These are phyloP conservation scores for Furcula furcula DNA, from an alignment of 2,888 invertebrate species.

Conservation along the genomic window DNA sequence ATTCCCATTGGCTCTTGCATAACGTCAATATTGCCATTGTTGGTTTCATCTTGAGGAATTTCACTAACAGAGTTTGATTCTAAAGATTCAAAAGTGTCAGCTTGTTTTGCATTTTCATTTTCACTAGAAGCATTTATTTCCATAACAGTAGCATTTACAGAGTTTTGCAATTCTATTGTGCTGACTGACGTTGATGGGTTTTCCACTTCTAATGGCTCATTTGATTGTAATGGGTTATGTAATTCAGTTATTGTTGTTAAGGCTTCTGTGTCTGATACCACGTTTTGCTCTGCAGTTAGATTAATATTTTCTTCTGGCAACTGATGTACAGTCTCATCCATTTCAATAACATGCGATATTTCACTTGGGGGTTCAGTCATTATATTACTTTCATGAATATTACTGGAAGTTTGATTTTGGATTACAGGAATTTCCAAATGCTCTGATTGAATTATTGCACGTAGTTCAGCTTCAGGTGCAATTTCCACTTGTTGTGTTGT, in stretches of 20 bases:
- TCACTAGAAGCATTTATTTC: conserved; percentile 3
- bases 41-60: conserved; percentile 9
- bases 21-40: conserved; percentile 4
- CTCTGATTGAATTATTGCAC: conserved; percentile 23
- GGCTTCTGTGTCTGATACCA: not conserved
- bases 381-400: conserved; percentile 39
- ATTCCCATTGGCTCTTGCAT: conserved; percentile 4
- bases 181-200: not conserved
- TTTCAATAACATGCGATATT: conserved; percentile 16
- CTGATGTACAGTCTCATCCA: conserved; percentile 11
- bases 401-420: conserved; percentile 22
- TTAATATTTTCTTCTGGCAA: conserved; percentile 12
- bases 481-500: conserved; percentile 35
- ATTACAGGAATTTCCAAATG: conserved; percentile 22
- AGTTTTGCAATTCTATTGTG: conserved; percentile 4
- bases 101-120: conserved; percentile 9
- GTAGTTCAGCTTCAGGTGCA: conserved; percentile 27
- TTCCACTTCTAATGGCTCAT: not conserved
- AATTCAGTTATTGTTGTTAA: not conserved
- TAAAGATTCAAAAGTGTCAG: conserved; percentile 4
- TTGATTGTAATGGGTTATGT: not conserved
- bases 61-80: conserved; percentile 8
- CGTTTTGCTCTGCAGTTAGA: conserved; percentile 9
- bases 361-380: conserved; percentile 26
- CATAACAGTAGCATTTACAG: conserved; percentile 1